Percentiles rank a stretch among this genome's conserved stretches.
Conservation (phyloP, 2,888 invertebrate species). For the Cheilosia urbana region DNA sequence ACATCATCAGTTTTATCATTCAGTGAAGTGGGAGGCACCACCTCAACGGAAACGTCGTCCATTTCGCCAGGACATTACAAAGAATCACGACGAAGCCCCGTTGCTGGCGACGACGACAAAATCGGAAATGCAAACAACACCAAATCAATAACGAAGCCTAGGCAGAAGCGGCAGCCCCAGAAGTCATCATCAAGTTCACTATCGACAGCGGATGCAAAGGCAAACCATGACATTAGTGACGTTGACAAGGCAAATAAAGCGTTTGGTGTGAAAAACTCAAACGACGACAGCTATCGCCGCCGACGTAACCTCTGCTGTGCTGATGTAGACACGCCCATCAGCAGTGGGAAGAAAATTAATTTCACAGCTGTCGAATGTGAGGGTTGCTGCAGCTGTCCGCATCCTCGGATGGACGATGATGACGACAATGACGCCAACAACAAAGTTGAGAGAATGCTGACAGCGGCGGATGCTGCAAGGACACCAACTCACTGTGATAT, state of each 20-base stretch:
- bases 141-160: conserved; percentile 60
- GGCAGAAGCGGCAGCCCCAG: conserved; percentile 12
- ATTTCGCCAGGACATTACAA: conserved; percentile 37
- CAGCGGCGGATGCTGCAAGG: conserved; percentile 37
- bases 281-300: conserved; percentile 26
- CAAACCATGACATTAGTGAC: conserved; percentile 50
- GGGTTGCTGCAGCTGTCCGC: conserved; percentile 24
- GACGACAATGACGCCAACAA: conserved; percentile 10
- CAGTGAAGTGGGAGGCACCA: conserved; percentile 18
- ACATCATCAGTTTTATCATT: conserved; percentile 57
- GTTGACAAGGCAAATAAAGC: conserved; percentile 61
- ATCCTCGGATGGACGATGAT: conserved; percentile 28
- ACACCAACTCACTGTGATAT: conserved; percentile 58
- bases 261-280: conserved; percentile 58
- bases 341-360: conserved; percentile 45
- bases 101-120: neutral
- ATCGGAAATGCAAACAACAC: conserved; percentile 67
- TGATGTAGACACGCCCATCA: conserved; percentile 46
- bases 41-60: conserved; percentile 37
- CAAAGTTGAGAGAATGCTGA: conserved; percentile 43
- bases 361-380: conserved; percentile 65
- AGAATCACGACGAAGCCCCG: conserved; percentile 26
- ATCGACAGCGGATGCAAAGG: conserved; percentile 52
- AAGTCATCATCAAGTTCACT: conserved; percentile 59
- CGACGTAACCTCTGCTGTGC: conserved; percentile 34